A percentile compares a stretch with the other conserved stretches of the same genome.
phyloP scores from a whole-genome alignment of 2,797 vertebrate genomes.

The Chiroxiphia lanceolata region DNA sequence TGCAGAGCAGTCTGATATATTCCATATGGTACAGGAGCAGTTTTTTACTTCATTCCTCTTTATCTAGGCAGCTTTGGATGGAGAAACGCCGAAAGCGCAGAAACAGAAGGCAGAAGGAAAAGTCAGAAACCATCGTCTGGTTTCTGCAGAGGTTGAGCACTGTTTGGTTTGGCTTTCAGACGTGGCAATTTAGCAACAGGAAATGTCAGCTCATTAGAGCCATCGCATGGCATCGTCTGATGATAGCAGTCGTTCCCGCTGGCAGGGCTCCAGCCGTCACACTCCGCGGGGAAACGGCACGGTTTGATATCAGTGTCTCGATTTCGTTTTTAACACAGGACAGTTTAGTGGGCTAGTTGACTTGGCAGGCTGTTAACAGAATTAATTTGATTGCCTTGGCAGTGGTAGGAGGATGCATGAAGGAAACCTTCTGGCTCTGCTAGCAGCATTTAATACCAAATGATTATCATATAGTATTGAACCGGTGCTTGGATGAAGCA shows the following conservation, averaged over 20 bases:
- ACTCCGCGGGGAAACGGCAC: slow-evolving; percentile 23
- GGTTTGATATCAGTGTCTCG: slow-evolving; percentile 54
- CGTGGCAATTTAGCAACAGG: slow-evolving; percentile 67
- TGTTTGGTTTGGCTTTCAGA: slow-evolving; percentile 76
- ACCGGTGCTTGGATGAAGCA: slow-evolving; percentile 22
- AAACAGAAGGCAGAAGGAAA: slow-evolving; percentile 46
- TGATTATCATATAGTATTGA: slow-evolving; percentile 43
- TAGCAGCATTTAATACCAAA: slow-evolving; percentile 62
- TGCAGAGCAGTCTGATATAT: not conserved
- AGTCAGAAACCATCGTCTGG: slow-evolving; percentile 64
- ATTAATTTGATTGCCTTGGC: slow-evolving; percentile 76
- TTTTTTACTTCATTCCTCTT: not conserved
- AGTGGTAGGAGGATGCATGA: slow-evolving; percentile 51
- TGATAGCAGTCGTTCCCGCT: slow-evolving; percentile 42
- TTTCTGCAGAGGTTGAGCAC: slow-evolving; percentile 44
- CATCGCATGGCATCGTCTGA: slow-evolving; percentile 51
- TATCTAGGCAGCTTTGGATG: not conserved
- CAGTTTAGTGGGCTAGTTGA: slow-evolving; percentile 58
- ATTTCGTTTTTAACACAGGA: slow-evolving; percentile 53
- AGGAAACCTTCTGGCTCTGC: slow-evolving; percentile 38
- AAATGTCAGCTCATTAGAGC: slow-evolving; percentile 77
- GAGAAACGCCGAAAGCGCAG: not conserved
- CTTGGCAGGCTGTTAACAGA: slow-evolving; percentile 72
- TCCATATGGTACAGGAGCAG: slow-evolving; percentile 10
- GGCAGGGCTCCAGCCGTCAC: slow-evolving; percentile 56